phyloP scores from a whole-genome alignment of 1,140 invertebrate species.

The Cecropterus lyciades region DNA sequence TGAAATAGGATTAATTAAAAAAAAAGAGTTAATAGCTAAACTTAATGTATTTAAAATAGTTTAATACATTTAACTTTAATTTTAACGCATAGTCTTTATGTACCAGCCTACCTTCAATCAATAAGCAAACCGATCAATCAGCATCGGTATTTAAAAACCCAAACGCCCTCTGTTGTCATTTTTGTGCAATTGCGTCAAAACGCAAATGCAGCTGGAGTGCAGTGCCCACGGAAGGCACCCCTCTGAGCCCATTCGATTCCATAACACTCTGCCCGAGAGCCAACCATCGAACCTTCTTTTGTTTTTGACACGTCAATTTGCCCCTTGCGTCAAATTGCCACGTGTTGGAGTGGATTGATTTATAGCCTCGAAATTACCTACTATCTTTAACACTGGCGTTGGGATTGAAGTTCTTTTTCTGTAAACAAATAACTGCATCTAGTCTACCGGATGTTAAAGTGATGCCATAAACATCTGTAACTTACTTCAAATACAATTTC shows the following conservation, averaged over 20 bases:
- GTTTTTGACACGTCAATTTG: conserved; percentile 20
- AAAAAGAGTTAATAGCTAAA: too few species aligned
- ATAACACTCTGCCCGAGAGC: conserved; percentile 41
- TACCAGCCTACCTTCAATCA: too few species aligned
- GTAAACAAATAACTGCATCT: too few species aligned
- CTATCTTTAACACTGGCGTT: background rate
- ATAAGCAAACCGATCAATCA: background rate
- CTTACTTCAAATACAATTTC: too few species aligned
- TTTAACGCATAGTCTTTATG: too few species aligned
- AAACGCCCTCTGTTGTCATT: conserved; percentile 2
- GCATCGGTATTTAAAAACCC: background rate
- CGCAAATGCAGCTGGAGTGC: conserved; percentile 50
- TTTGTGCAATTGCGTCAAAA: conserved; percentile 3
- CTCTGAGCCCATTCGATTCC: conserved; percentile 39
- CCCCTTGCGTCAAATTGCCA: conserved; percentile 5
- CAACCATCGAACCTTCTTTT: conserved; percentile 35
- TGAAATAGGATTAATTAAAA: too few species aligned
- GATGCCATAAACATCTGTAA: too few species aligned
- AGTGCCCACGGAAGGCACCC: conserved; percentile 51
- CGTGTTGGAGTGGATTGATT: conserved; percentile 10
- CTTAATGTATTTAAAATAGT: too few species aligned
- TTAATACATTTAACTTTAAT: too few species aligned
- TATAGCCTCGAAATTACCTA: background rate
- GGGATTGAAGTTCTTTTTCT: too few species aligned
- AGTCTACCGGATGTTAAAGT: too few species aligned